phyloP scores from a whole-genome alignment of 92 coral and sea anemone genomes.

The Porites rus region DNA sequence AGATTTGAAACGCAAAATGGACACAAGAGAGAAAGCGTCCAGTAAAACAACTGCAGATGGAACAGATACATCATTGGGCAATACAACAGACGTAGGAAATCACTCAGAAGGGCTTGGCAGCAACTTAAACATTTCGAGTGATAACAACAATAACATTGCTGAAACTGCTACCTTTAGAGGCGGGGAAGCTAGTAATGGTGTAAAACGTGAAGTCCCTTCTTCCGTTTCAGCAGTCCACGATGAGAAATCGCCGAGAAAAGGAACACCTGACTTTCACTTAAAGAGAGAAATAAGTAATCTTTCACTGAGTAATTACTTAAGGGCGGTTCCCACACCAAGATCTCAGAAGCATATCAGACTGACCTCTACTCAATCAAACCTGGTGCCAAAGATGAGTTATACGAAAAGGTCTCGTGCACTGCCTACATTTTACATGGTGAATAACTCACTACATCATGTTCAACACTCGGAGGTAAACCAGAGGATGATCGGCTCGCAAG shows the following conservation, averaged over 20 bases:
- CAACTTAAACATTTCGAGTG: neutral
- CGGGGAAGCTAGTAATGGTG: neutral
- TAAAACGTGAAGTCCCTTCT: neutral
- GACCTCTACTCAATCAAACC: conserved; percentile 17
- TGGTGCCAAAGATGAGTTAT: conserved; percentile 74
- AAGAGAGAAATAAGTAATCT: conserved; percentile 82
- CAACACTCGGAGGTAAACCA: conserved; percentile 2
- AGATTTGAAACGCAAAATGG: conserved; percentile 13
- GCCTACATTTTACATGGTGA: conserved; percentile 41
- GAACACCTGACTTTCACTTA: conserved; percentile 23
- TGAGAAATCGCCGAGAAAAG: conserved; percentile 5
- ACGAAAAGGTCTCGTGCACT: conserved; percentile 62
- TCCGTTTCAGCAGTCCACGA: neutral
- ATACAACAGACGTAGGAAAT: neutral
- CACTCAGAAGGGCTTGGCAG: neutral
- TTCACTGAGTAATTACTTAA: conserved; percentile 79
- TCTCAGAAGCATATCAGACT: conserved; percentile 4
- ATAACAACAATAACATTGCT: neutral
- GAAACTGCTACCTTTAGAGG: neutral
- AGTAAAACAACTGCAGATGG: neutral
- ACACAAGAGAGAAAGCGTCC: conserved; percentile 1
- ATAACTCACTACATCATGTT: conserved; percentile 23
- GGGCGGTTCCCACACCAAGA: conserved; percentile 61
- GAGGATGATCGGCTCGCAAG: conserved; percentile 36
- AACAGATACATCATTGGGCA: neutral